A percentile compares a stretch with the other conserved stretches of the same genome.
These are phyloP conservation scores for Myiothlypis coronata DNA, from an alignment of 2,797 vertebrate genomes.

Conservation along the genomic window DNA sequence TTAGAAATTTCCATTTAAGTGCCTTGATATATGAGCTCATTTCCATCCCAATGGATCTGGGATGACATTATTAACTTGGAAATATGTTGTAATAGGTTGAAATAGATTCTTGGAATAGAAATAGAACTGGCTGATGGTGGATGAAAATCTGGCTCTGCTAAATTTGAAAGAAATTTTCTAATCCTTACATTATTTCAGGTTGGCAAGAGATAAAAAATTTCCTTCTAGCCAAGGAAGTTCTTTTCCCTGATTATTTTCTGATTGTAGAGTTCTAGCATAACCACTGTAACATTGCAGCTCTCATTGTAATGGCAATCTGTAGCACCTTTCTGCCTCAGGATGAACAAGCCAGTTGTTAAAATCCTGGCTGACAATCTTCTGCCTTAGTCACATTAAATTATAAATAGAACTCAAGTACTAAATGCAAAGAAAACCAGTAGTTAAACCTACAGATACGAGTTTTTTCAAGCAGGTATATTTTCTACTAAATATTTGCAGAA, in stretches of 20 bases:
- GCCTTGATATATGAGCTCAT: neutral
- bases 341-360: neutral
- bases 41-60: neutral
- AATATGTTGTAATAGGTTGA: neutral
- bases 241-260: neutral
- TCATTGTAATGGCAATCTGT: neutral
- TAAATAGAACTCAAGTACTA: neutral
- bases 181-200: neutral
- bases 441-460: neutral
- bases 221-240: neutral
- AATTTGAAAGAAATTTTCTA: neutral
- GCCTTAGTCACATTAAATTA: neutral
- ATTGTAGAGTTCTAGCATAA: neutral
- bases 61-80: neutral
- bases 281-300: neutral
- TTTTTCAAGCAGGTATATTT: neutral
- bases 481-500: neutral
- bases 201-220: neutral
- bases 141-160: neutral
- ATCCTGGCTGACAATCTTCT: neutral
- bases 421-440: neutral
- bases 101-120: neutral
- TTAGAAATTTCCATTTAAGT: neutral
- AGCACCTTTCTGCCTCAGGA: neutral
- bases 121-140: neutral